phyloP scores from a whole-genome alignment of 2,888 invertebrate species.

The Cerceris ruficornis region DNA sequence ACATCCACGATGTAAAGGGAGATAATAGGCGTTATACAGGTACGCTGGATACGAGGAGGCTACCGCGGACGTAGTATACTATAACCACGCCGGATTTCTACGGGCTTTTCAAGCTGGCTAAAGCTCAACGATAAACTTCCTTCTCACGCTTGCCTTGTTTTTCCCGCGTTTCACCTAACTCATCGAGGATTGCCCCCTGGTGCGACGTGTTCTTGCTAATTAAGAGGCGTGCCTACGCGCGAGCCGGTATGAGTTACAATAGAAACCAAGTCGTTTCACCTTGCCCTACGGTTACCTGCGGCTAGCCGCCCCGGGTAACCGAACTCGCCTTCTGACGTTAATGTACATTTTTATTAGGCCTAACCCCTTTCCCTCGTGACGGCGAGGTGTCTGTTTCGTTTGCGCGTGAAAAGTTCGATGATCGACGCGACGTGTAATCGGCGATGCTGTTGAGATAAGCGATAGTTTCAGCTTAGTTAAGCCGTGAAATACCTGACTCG shows the following conservation, averaged over 20 bases:
- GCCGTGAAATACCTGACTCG: conserved; percentile 11
- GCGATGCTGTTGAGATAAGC: conserved; percentile 48
- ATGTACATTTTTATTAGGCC: conserved; percentile 46
- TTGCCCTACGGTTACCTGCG: conserved; percentile 22
- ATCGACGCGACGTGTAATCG: conserved; percentile 53
- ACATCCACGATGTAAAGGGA: conserved; percentile 52
- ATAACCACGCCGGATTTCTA: conserved; percentile 27
- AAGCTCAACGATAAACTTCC: conserved; percentile 46
- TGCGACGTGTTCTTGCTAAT: conserved; percentile 53
- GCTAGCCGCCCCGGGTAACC: conserved; percentile 56
- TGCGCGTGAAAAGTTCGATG: conserved; percentile 61
- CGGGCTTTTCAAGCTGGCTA: not conserved
- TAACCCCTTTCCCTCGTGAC: not conserved
- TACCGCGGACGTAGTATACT: conserved; percentile 1
- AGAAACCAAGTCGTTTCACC: conserved; percentile 45
- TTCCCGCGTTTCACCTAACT: conserved; percentile 52
- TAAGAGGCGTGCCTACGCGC: conserved; percentile 51
- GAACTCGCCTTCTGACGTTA: conserved; percentile 44
- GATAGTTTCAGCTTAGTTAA: conserved; percentile 46
- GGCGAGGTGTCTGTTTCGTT: conserved; percentile 48
- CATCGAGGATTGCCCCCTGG: conserved; percentile 41
- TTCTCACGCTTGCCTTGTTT: conserved; percentile 43
- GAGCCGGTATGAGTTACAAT: conserved; percentile 47
- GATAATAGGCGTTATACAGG: conserved; percentile 56
- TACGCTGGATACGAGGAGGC: conserved; percentile 21